Evolutionary conservation across 2,888 invertebrate genomes (phyloP), one percentile per base, ranked within the genome.

Genomic region (Thera obeliscata): DNA sequence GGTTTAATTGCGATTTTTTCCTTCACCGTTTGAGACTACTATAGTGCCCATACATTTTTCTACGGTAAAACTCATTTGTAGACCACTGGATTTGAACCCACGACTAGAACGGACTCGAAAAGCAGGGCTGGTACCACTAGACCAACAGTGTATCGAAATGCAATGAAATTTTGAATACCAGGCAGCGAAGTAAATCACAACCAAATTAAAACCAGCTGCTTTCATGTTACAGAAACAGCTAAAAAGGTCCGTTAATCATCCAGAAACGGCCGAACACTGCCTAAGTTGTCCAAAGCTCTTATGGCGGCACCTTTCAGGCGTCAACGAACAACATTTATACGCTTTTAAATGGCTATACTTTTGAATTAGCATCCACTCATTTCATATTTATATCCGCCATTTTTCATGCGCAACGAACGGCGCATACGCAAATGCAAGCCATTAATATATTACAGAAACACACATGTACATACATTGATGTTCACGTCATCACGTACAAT

Each of bases 381-480:
- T 86, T 86, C 84, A 83, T 87, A 89, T 89, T 89, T 86, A 87
- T 87, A 87, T 83, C 81, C 73, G 81, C 84, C 85, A 89, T 91
- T 89, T 91, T 89, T 90, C 87, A 89, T 86, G 76, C 81, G 79
- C 86, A 87, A 84, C 85, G 80, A 87, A 82, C 83, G 77, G 83
- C 82, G 88, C 86, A 89, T 86, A 88, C 87, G 89, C 88, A 88
- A 90, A 89, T 90, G 88, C 89, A 86, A 78, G 79, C 82, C 89
- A 89, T 89, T 88, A 90, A 91, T 91, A 91, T 90, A 90, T 91
- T 86, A 91, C 86, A 86, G 81, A 87, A 84, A 85, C 88, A 87
- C 88, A 89, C 87, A 87, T 81, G 66, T n/a, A 22, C 22, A 7
- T 76, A 81, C 78, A 80, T 78, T 79, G 76, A 81, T 82, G 74